These are phyloP conservation scores for Pimephales promelas DNA, from an alignment of 2,113 vertebrate species.

Conservation along the genomic window DNA sequence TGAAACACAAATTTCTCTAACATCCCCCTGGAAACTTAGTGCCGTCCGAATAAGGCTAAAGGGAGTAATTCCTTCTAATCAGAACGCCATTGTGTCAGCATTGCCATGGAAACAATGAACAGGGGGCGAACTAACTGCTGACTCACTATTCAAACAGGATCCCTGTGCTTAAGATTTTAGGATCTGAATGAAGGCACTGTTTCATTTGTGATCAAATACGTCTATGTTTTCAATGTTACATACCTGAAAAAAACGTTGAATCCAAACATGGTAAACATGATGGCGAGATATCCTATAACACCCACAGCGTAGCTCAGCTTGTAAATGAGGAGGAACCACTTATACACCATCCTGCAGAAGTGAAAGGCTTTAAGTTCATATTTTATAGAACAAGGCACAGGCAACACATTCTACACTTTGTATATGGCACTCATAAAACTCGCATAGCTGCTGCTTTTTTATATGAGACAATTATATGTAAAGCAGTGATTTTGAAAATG, in stretches of 20 bases:
- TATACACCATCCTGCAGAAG: slow-evolving; percentile 76
- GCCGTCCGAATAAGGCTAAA: neutral
- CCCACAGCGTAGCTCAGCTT: slow-evolving; percentile 76
- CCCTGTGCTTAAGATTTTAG: neutral
- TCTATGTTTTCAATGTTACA: slow-evolving; percentile 8
- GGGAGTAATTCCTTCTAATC: slow-evolving; percentile 1
- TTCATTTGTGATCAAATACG: neutral
- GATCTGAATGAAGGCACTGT: neutral
- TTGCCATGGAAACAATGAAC: neutral
- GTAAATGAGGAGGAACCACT: slow-evolving; percentile 80
- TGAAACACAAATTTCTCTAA: no score
- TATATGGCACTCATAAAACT: neutral
- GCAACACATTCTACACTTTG: neutral
- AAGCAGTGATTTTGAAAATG: neutral
- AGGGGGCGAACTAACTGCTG: neutral
- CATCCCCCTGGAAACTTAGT: no score
- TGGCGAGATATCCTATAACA: slow-evolving; percentile 74
- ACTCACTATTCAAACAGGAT: neutral
- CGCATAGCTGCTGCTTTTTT: neutral
- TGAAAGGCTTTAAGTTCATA: neutral
- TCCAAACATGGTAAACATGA: slow-evolving; percentile 79
- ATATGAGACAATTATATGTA: neutral
- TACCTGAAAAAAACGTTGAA: slow-evolving; percentile 80
- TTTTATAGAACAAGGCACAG: neutral
- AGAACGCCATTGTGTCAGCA: neutral